Percentiles rank a stretch among this genome's conserved stretches.
Conservation (phyloP, 2,888 invertebrate species). For the Zygogramma bicolorata region DNA sequence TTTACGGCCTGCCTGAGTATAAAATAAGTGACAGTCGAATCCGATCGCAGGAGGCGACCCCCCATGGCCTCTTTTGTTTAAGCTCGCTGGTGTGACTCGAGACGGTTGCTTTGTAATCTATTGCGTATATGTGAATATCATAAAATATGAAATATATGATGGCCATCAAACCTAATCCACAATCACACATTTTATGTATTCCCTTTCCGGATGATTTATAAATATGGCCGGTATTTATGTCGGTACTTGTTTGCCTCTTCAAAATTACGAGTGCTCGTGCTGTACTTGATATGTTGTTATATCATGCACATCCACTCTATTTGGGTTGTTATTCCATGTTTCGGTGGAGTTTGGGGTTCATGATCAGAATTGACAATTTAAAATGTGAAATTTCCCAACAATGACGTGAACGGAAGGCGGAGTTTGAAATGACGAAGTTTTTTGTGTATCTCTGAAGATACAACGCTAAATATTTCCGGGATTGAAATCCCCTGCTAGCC, state of each 20-base stretch:
- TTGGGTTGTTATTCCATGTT: no score
- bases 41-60: constrained; percentile 45
- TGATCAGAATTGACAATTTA: no score
- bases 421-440: no score
- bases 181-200: constrained; percentile 43
- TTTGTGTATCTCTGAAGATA: no score
- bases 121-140: constrained; percentile 37
- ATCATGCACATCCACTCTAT: no score
- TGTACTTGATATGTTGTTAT: background rate
- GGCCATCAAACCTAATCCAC: constrained; percentile 45
- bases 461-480: no score
- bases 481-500: no score
- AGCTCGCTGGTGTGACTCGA: constrained; percentile 39
- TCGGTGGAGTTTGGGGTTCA: no score
- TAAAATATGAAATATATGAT: constrained; percentile 49
- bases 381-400: no score
- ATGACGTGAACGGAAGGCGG: no score
- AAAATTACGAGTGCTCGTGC: background rate
- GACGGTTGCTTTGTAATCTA: constrained; percentile 39
- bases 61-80: constrained; percentile 43
- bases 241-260: constrained; percentile 22
- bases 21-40: constrained; percentile 45
- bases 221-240: constrained; percentile 27
- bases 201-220: constrained; percentile 38
- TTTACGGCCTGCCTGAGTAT: constrained; percentile 38